These are phyloP conservation scores for Meleagris gallopavo DNA, from an alignment of 2,113 vertebrate species.

Conservation along the genomic window DNA sequence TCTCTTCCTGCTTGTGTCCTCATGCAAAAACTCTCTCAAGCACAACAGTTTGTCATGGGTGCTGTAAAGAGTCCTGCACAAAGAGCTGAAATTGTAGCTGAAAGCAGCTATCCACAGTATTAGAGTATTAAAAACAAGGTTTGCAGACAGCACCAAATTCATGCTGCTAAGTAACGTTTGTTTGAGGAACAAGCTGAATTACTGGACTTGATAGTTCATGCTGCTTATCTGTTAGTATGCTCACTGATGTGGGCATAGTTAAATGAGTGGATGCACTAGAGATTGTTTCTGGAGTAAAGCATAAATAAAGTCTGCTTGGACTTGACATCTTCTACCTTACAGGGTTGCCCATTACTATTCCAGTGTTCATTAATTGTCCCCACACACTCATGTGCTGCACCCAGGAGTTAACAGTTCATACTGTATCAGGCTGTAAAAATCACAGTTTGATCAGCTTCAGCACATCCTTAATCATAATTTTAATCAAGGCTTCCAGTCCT, in stretches of 20 bases:
- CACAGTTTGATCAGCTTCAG: neutral
- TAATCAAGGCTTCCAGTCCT: neutral
- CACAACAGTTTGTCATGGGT: neutral
- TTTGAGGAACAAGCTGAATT: neutral
- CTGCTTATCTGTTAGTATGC: neutral
- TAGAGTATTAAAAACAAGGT: neutral
- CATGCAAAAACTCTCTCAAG: neutral
- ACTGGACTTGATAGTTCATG: neutral
- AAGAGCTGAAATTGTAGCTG: neutral
- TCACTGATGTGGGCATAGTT: neutral
- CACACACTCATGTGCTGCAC: neutral
- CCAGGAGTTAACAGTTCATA: neutral
- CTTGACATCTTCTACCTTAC: neutral
- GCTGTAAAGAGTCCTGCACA: neutral
- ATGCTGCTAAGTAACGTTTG: neutral
- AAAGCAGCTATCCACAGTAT: neutral
- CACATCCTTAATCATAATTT: neutral
- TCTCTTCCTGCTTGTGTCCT: neutral
- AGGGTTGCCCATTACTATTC: neutral
- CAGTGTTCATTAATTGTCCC: neutral
- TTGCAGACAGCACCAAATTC: neutral
- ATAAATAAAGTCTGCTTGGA: neutral
- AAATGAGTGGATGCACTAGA: accelerated
- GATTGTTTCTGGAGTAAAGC: neutral
- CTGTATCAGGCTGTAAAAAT: neutral